A percentile compares a stretch with the other conserved stretches of the same genome.
These are phyloP conservation scores for Plectrocnemia conspersa DNA, from an alignment of 1,140 invertebrate genomes.

Conservation along the genomic window DNA sequence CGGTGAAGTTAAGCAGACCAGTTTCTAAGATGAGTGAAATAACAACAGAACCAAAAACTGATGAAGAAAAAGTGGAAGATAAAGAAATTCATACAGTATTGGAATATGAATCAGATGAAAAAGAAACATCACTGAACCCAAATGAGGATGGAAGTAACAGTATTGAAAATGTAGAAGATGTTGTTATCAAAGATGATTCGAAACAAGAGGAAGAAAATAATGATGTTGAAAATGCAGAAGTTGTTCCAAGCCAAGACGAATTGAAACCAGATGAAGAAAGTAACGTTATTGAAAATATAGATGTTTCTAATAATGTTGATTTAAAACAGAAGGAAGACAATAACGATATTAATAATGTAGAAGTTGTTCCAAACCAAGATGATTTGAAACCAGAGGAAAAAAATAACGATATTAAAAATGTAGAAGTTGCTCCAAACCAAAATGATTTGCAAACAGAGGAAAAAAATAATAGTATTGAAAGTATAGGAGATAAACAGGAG, in stretches of 20 bases:
- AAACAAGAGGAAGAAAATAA: background rate
- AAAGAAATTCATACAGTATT: background rate
- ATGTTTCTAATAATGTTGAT: background rate
- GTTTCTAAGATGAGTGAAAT: background rate
- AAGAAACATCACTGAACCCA: background rate
- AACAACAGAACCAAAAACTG: background rate
- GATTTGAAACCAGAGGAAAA: background rate
- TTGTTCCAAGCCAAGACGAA: background rate
- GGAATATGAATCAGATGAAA: background rate
- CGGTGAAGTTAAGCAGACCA: slow-evolving; percentile 4
- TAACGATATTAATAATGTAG: background rate
- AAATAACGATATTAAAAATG: background rate
- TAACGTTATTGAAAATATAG: background rate
- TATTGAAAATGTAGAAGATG: background rate
- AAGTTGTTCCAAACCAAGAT: background rate
- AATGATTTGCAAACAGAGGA: background rate
- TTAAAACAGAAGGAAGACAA: background rate
- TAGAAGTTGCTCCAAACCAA: background rate
- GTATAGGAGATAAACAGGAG: no score
- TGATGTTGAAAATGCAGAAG: background rate
- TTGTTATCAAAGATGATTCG: background rate
- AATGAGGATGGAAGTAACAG: background rate
- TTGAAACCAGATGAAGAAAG: background rate
- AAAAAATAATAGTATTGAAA: background rate
- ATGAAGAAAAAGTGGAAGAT: background rate